A percentile compares a stretch with the other conserved stretches of the same genome.
Conservation (phyloP, 2,113 vertebrate genomes). For the Rhizomys pruinosus region DNA sequence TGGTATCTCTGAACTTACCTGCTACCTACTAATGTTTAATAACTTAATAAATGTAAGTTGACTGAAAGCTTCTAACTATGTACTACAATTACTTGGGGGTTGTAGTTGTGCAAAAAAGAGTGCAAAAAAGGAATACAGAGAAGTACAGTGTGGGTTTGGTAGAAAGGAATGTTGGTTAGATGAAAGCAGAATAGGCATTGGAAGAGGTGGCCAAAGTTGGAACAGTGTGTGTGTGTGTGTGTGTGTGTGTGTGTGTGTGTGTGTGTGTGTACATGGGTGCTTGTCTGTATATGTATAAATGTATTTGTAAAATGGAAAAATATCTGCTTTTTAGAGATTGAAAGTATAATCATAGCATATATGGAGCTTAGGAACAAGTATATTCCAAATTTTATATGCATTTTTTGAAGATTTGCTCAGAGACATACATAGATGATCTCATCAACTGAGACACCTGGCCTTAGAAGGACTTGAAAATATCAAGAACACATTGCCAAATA, state of each 20-base stretch:
- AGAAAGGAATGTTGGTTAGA: not conserved
- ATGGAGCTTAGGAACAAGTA: not conserved
- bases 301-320: slow-evolving; percentile 20
- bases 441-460: not conserved
- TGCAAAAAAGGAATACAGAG: not conserved
- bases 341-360: not conserved
- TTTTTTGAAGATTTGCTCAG: slow-evolving; percentile 8
- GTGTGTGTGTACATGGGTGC: not conserved
- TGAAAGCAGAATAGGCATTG: not conserved
- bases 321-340: not conserved
- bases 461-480: not conserved
- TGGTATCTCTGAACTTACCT: not conserved
- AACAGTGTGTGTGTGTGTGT: not conserved
- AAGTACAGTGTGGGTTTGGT: not conserved
- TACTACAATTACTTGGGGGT: not conserved
- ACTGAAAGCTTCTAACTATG: not conserved
- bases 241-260: not conserved
- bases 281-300: not conserved
- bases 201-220: not conserved
- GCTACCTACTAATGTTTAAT: not conserved
- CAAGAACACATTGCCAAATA: not conserved
- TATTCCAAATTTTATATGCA: not conserved
- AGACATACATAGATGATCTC: not conserved
- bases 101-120: not conserved
- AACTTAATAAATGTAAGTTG: not conserved